Evolutionary conservation across 2,797 vertebrate genomes (phyloP).

Genomic region (Sarcoramphus papa): DNA sequence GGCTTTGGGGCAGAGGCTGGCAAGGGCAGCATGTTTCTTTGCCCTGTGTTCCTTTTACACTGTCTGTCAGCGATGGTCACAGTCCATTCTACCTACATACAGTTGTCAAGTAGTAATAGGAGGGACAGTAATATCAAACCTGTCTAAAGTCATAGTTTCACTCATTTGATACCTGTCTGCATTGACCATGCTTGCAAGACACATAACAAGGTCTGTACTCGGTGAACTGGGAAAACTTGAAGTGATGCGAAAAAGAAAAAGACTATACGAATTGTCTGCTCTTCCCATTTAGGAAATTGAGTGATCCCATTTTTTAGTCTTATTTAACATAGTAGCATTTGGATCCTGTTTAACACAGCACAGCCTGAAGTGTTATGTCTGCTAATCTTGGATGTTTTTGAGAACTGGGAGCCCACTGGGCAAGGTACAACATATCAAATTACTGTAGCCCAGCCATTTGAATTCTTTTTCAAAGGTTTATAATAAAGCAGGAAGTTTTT

Average conservation of each 20-base stretch:
- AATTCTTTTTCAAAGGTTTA: slow-evolving; percentile 15
- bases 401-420: not conserved
- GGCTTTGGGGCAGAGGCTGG: not conserved
- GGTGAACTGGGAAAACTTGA: not conserved
- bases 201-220: not conserved
- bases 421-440: not conserved
- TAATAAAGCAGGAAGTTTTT: slow-evolving; percentile 41
- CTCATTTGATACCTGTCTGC: not conserved
- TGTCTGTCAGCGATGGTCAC: not conserved
- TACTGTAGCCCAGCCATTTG: not conserved
- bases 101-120: not conserved
- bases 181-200: not conserved
- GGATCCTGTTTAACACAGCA: not conserved
- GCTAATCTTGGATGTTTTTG: not conserved
- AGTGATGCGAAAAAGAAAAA: not conserved
- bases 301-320: not conserved
- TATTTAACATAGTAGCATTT: not conserved
- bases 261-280: not conserved
- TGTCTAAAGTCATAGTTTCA: not conserved
- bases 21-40: not conserved
- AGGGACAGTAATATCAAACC: not conserved
- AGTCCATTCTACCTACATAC: not conserved
- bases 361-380: slow-evolving; percentile 24
- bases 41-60: not conserved
- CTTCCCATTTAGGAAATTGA: not conserved